phyloP scores from a whole-genome alignment of 2,888 invertebrate genomes.

The Cepaea hortensis region DNA sequence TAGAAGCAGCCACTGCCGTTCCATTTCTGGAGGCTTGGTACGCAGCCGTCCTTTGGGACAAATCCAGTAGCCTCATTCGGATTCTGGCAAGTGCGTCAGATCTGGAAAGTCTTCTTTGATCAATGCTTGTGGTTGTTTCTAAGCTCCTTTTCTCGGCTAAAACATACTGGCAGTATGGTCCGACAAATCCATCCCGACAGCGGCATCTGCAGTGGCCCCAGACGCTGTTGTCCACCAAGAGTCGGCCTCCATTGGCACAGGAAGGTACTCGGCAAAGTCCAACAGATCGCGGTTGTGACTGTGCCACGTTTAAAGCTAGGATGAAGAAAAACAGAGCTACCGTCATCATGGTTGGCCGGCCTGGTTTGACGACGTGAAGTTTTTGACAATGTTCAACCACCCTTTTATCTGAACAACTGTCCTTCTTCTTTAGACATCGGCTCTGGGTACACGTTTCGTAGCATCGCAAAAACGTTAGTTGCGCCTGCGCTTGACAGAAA shows the following conservation, averaged over 20 bases:
- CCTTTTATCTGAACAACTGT: too few species aligned
- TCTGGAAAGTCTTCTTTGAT: background rate
- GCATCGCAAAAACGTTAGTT: background rate
- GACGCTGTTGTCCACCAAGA: constrained; percentile 41
- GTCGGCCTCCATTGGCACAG: constrained; percentile 44
- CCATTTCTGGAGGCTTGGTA: background rate
- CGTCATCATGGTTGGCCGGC: background rate
- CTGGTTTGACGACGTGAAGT: background rate
- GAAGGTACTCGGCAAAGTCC: constrained; percentile 38
- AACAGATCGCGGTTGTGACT: background rate
- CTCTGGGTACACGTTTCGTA: too few species aligned
- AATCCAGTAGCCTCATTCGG: background rate
- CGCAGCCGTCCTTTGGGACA: background rate
- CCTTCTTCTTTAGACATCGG: background rate
- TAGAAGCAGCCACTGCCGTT: background rate
- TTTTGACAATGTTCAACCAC: background rate
- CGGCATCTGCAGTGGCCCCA: constrained; percentile 44
- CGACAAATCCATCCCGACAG: constrained; percentile 31
- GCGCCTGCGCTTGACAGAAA: background rate
- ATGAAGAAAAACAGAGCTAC: background rate
- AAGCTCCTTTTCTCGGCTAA: constrained; percentile 26
- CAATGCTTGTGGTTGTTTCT: background rate
- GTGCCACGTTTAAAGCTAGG: background rate
- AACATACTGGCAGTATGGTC: constrained; percentile 42
- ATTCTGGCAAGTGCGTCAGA: constrained; percentile 23